Base-by-base conservation (phyloP, 2,797 vertebrate genomes). In the Octomys mimax region DNA sequence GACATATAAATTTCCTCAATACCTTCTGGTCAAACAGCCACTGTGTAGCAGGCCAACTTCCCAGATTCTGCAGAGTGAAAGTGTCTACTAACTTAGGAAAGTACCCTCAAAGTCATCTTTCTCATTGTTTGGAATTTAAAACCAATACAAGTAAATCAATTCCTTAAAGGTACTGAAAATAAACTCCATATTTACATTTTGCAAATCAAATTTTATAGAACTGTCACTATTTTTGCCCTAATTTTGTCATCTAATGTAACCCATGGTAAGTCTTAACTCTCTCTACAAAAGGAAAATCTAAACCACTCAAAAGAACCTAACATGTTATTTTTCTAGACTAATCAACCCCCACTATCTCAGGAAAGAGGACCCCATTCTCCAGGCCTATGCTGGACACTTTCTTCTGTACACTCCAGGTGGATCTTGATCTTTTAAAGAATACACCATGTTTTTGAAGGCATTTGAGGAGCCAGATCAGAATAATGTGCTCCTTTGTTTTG, bases 401-500 rank as follows among this genome's bases (percentile, higher is more conserved):
- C 52, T 19, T 87, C 21, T 87, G 54, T 73, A 49, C 70, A 89
- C 19, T 79, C 70, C 80, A 62, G 9, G 14, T 61, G 85, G 28
- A 2, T 39, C 26, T 4, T 2, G 31, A 24, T 8, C 68, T 90
- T 49, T 78, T 70, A 73, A 80, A 89, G 42, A 83, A 94, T 82
- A 92, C 21, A 85, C 36, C 61, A 6, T 39, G 82, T 79, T 86
- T 59, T n/a, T 66, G 61, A 57, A 91, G 14, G 80, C 78, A 28
- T 85, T 64, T 57, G 54, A 92, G 39, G 59, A 81, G 78, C 19
- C 12, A 83, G 6, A 18, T 42, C 16, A 81, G 14, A 71, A 83
- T 83, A 42, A 95, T 83, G 68, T 68, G 3, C 10, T 91, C n/a
- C 22, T 1, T 92, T 88, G n/a, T 82, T 92, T 78, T 73, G 31